Percentiles rank a stretch among this genome's conserved stretches.
Evolutionary conservation across 2,888 invertebrate genomes (phyloP).

Genomic region (Eupithecia subumbrata): DNA sequence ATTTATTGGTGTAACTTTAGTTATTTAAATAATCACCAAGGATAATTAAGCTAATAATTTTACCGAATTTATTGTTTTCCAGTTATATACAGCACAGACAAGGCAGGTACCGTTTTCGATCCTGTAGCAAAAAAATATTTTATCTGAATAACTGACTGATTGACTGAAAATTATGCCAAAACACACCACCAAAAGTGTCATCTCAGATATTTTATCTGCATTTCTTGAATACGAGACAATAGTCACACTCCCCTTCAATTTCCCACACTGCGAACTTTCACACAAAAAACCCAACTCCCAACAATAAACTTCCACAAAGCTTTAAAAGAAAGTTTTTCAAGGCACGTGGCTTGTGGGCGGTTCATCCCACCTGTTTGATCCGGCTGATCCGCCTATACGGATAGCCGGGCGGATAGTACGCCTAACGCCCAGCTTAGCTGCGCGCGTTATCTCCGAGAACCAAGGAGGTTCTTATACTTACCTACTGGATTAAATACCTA

Average conservation of each 20-base stretch:
- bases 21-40: background rate
- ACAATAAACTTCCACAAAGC: background rate
- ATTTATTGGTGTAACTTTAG: slow-evolving; percentile 36
- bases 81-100: background rate
- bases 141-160: too few relatives aligned
- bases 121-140: background rate
- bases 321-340: slow-evolving; percentile 26
- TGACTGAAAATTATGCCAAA: background rate
- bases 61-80: background rate
- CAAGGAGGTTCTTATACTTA: slow-evolving; percentile 17
- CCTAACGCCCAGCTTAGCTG: slow-evolving; percentile 60
- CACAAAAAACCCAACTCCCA: background rate
- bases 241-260: background rate
- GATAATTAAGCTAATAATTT: background rate
- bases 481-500: slow-evolving; percentile 10
- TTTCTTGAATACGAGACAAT: background rate
- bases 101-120: background rate
- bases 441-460: slow-evolving; percentile 15
- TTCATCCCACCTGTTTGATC: slow-evolving; percentile 85
- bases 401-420: slow-evolving; percentile 70
- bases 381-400: slow-evolving; percentile 79
- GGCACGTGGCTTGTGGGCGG: slow-evolving; percentile 79
- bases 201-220: background rate
- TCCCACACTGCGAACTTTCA: background rate
- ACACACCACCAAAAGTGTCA: background rate